Conservation (phyloP, 2,888 invertebrate species). For the Nemotelus nigrinus region DNA sequence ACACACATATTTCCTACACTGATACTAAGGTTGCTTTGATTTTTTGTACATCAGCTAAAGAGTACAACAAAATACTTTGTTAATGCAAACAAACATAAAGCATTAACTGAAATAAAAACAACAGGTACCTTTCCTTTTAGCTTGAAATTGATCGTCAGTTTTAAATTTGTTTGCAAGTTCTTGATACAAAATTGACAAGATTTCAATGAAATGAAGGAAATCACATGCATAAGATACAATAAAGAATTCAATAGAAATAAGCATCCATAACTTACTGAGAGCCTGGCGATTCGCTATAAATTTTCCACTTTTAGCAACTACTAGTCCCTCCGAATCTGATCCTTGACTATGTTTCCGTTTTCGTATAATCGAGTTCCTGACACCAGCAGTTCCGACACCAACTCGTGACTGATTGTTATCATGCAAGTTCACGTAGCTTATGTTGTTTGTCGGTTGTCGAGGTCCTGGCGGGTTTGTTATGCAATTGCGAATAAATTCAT, state of each 20-base stretch:
- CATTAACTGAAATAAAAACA: too few relatives aligned
- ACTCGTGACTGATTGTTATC: background rate
- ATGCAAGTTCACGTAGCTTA: constrained; percentile 16
- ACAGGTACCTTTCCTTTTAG: constrained; percentile 62
- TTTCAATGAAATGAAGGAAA: constrained; percentile 7
- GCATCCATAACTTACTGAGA: constrained; percentile 23
- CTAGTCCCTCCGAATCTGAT: constrained; percentile 42
- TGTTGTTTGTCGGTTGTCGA: constrained; percentile 50
- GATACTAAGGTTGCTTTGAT: too few relatives aligned
- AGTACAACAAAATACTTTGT: too few relatives aligned
- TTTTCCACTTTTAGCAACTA: constrained; percentile 28
- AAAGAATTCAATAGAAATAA: background rate
- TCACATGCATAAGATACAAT: constrained; percentile 1
- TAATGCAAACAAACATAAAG: too few relatives aligned
- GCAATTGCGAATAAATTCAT: constrained; percentile 72
- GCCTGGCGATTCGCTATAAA: constrained; percentile 30
- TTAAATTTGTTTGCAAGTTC: constrained; percentile 53
- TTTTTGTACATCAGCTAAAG: too few relatives aligned
- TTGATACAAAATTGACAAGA: background rate
- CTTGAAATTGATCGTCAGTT: constrained; percentile 61
- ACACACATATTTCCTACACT: too few relatives aligned
- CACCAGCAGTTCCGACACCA: constrained; percentile 59
- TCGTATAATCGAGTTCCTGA: constrained; percentile 56
- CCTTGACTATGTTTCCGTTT: constrained; percentile 51
- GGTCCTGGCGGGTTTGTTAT: constrained; percentile 70